Percentiles rank a stretch among this genome's conserved stretches.
phyloP scores from a whole-genome alignment of 2,888 invertebrate species.

The Metallyticus violacea region DNA sequence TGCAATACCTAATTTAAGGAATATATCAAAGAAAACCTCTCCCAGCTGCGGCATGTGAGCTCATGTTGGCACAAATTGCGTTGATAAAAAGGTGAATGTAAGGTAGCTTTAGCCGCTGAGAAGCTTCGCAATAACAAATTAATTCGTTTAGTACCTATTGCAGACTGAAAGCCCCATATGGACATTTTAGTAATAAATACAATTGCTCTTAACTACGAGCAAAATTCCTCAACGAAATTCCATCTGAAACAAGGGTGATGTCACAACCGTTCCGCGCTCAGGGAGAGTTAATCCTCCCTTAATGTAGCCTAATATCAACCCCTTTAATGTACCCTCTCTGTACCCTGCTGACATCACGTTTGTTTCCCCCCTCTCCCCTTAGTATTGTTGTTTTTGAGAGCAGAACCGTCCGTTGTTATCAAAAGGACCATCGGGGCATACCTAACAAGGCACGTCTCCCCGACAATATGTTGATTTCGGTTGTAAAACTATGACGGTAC shows the following conservation, averaged over 20 bases:
- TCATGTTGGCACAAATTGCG: too few relatives aligned
- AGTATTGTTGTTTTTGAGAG: background rate
- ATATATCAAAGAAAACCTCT: too few relatives aligned
- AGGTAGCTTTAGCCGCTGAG: too few relatives aligned
- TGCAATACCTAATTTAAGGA: too few relatives aligned
- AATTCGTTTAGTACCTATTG: too few relatives aligned
- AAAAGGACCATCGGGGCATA: background rate
- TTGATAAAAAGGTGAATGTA: too few relatives aligned
- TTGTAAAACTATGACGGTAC: background rate
- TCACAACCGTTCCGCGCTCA: background rate
- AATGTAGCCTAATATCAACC: background rate
- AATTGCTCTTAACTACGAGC: too few relatives aligned
- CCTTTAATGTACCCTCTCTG: background rate
- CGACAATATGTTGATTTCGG: background rate
- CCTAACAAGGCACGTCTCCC: background rate
- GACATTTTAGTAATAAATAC: too few relatives aligned
- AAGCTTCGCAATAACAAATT: too few relatives aligned
- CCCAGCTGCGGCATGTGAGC: too few relatives aligned
- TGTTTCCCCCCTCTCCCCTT: background rate
- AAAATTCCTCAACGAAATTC: background rate
- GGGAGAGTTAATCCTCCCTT: background rate
- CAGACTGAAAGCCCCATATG: too few relatives aligned
- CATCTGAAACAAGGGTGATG: background rate
- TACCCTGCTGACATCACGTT: background rate
- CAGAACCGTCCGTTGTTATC: background rate